A percentile compares a stretch with the other conserved stretches of the same genome.
Conservation (phyloP, 2,797 vertebrate genomes). For the Arrhamphus sclerolepis region DNA sequence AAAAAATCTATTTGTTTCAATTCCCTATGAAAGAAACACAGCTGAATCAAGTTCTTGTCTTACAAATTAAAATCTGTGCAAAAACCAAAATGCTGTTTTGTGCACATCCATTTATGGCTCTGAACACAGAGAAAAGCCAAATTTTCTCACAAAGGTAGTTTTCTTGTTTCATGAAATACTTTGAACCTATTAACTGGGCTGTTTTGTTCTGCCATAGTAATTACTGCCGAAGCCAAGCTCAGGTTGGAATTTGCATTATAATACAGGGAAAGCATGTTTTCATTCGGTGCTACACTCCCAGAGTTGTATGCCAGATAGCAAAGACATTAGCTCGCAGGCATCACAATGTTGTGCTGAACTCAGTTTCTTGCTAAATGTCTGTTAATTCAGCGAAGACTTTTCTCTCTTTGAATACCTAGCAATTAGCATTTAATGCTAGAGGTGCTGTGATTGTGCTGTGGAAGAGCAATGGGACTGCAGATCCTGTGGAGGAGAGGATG, state of each 20-base stretch:
- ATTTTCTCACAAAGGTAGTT: constrained; percentile 57
- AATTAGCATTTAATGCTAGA: constrained; percentile 73
- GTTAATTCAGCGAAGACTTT: constrained; percentile 74
- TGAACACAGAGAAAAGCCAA: constrained; percentile 51
- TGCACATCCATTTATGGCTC: constrained; percentile 54
- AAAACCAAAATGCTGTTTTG: constrained; percentile 72
- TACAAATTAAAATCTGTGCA: constrained; percentile 65
- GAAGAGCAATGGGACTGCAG: constrained; percentile 48
- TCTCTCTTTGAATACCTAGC: constrained; percentile 60
- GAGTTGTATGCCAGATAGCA: constrained; percentile 43
- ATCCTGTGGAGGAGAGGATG: constrained; percentile 53
- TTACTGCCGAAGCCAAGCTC: constrained; percentile 42
- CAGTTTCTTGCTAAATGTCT: constrained; percentile 70
- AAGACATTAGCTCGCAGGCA: constrained; percentile 64
- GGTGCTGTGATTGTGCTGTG: constrained; percentile 65
- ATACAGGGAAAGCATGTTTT: constrained; percentile 41
- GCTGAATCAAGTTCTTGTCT: constrained; percentile 62
- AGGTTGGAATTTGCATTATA: constrained; percentile 64
- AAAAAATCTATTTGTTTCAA: constrained; percentile 55
- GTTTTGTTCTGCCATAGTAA: constrained; percentile 49
- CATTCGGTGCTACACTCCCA: constrained; percentile 23
- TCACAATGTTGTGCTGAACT: constrained; percentile 51
- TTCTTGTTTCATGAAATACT: constrained; percentile 49
- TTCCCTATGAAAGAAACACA: constrained; percentile 61
- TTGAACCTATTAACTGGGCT: constrained; percentile 54